Evolutionary conservation across 1,140 invertebrate species (phyloP), one percentile per base, ranked within the genome.

Genomic region (Aphaenogaster rudis): DNA sequence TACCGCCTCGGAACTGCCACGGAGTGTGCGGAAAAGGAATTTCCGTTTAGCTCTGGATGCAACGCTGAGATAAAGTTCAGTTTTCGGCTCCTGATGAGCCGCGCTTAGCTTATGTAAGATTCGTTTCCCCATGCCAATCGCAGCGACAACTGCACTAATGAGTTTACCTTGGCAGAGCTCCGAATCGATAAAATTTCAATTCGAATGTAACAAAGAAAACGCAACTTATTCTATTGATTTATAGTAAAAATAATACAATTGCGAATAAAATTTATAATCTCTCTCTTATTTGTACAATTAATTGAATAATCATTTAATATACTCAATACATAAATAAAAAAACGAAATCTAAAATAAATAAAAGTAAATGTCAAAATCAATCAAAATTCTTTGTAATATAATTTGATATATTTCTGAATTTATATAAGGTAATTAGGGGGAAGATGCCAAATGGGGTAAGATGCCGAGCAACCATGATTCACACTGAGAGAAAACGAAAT

Each of bases 221-320:
- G 5, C 15, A 69, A 69, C 54, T 69, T 69, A 28, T 42, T 9
- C 17, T 48, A 33, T 63, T 3, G 5, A 48, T 11, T 79, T 42
- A 54, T 59, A 17, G 17, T 52, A 48, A 39, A 15, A 63, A 11
- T 33, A 50, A 52, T 59, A 7, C 11, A 50, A 21, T 48, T 45
- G 7, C 21, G 5, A n/a, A 42, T 28, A 1, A 59, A 71, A 17
- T 54, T 61, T 5, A 61, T 9, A 3, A 63, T 78, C 5, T 52
- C n/a, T 28, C n/a, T 61, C 28, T 39, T 63, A 64, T n/a, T 63
- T 2, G 3, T 17, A n/a, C 2, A n/a, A 13, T 78, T 61, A 78
- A 63, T 78, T 45, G 6, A 78, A 64, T 33, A 28, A 63, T 77
- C 4, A 57, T 15, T 78, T 78, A 33, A 61, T 17, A 45, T 13